Conservation (phyloP, 2,888 invertebrate species). For the Agrilus biguttatus region DNA sequence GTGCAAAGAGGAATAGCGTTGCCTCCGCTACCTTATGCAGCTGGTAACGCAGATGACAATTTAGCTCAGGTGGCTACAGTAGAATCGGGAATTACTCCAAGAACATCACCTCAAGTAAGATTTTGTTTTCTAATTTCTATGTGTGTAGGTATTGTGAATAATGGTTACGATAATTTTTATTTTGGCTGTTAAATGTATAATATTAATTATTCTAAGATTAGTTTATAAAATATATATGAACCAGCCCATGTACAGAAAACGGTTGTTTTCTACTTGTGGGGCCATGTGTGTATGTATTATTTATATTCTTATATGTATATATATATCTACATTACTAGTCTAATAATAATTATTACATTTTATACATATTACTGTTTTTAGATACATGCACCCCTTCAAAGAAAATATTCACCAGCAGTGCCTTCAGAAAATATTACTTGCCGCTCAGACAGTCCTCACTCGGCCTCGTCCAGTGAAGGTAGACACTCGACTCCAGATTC, state of each 20-base stretch:
- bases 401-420: conserved; percentile 53
- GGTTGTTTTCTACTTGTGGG: too few species aligned
- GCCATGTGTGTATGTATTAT: too few species aligned
- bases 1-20: conserved; percentile 54
- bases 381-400: conserved; percentile 48
- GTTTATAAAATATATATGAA: too few species aligned
- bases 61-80: conserved; percentile 29
- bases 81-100: conserved; percentile 32
- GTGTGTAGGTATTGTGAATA: too few species aligned
- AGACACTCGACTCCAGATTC: conserved; percentile 28
- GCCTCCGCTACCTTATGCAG: conserved; percentile 51
- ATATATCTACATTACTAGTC: too few species aligned
- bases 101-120: conserved; percentile 31
- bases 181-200: too few species aligned
- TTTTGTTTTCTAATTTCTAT: neutral
- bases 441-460: conserved; percentile 40
- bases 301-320: too few species aligned
- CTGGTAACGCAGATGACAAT: conserved; percentile 20
- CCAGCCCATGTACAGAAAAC: too few species aligned
- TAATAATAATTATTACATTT: too few species aligned
- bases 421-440: conserved; percentile 33
- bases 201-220: too few species aligned
- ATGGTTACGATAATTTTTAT: too few species aligned
- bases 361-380: conserved; percentile 8
- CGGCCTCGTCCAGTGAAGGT: conserved; percentile 32